Base-by-base conservation (phyloP, 2,113 vertebrate species). In the Nicator chloris region DNA sequence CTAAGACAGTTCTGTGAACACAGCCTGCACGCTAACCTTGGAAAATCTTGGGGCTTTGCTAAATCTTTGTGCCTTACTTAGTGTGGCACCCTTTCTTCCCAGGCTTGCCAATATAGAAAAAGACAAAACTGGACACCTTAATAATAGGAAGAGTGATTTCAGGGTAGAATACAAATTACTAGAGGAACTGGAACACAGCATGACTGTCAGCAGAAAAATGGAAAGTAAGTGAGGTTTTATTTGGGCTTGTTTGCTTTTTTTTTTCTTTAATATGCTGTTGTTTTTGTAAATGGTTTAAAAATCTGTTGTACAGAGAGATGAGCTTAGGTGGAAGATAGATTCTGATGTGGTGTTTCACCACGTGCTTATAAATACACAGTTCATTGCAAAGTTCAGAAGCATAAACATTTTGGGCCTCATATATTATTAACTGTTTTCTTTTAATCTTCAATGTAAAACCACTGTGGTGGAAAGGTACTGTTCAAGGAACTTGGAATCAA, bases 91-190 rank as follows among this genome's bases (percentile, higher is more conserved):
- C 45, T 96, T 97, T 92, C 95, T 85, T 64, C 19, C 42, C 94
- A 99, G 99, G 96, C 96, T 99, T 97, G 97, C 97, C 76, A 98
- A 98, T 95, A 92, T 98, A 85, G 98, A 99, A 97, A 99, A 98
- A 96, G 98, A 98, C 81, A 98, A 96, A 94, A 96, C 69, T n/a
- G 81, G 95, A 82, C 95, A 91, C 80, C 95, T 97, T 86, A 98
- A 98, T 95, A 98, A 96, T 71, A 99, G 95, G 91, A 99, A 95
- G 95, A 98, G 94, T 87, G 97, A 96, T 75, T 98, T 98, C 95
- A 97, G 96, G 63, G 96, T 97, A 83, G 97, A 98, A 61, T 98
- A 96, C 56, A 97, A 93, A 90, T 92, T 95, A 28, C 95, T 99
- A 79, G 98, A 99, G 71, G 98, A 99, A 68, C 89, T 98, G 60